Evolutionary conservation across 1,140 invertebrate species (phyloP).

Genomic region (Rhagoletis zephyria): DNA sequence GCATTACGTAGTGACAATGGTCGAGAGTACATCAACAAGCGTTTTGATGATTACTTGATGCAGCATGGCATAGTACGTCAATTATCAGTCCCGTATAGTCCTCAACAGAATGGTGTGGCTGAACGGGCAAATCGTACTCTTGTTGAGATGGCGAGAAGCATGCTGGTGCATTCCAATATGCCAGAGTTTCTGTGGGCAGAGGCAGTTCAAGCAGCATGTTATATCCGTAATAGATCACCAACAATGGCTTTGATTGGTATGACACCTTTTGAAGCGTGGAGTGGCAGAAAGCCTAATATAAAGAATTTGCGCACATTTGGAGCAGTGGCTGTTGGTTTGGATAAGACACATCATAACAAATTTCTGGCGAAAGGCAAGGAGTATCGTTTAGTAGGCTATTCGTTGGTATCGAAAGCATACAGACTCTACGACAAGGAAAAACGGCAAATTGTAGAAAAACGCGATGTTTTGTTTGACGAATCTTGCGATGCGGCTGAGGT

Average conservation of each 20-base stretch:
- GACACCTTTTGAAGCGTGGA: conserved; percentile 33
- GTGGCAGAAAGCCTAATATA: no score
- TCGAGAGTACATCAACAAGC: no score
- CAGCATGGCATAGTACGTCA: no score
- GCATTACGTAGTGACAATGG: no score
- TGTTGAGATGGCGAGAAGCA: conserved; percentile 60
- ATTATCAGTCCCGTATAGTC: no score
- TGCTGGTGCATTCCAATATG: conserved; percentile 70
- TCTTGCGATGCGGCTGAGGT: not conserved
- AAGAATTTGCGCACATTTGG: conserved; percentile 43
- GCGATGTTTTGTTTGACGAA: not conserved
- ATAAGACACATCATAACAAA: conserved; percentile 50
- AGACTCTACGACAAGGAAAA: conserved; percentile 36
- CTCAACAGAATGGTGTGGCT: no score
- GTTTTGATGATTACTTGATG: no score
- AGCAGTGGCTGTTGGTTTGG: not conserved
- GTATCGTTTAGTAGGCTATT: conserved; percentile 60
- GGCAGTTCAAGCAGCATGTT: conserved; percentile 70
- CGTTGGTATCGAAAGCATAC: conserved; percentile 56
- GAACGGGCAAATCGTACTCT: no score
- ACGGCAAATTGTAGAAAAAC: no score
- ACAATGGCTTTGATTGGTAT: no score
- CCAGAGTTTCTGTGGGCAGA: conserved; percentile 73
- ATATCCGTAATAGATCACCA: conserved; percentile 58
- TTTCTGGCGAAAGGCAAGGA: conserved; percentile 58